Conservation (phyloP, 2,888 invertebrate genomes). For the Chalcosyrphus nemorum region DNA sequence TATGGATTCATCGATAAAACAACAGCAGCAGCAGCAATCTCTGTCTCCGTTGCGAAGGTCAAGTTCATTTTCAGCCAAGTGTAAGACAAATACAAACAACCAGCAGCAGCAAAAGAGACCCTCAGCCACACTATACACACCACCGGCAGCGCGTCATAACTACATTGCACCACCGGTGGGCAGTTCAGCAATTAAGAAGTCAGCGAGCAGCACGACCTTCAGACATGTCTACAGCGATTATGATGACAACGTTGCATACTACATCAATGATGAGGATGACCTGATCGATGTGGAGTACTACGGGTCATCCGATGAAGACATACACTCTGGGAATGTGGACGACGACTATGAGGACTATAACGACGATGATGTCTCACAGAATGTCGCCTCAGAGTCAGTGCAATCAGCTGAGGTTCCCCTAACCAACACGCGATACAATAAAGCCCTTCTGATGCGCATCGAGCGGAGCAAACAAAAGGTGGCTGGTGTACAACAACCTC, state of each 20-base stretch:
- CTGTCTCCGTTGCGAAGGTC: constrained; percentile 85
- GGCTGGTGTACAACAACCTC: constrained; percentile 73
- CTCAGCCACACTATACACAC: constrained; percentile 78
- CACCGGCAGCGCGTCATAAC: constrained; percentile 79
- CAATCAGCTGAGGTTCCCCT: constrained; percentile 76
- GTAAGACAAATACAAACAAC: constrained; percentile 76
- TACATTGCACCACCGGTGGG: constrained; percentile 68
- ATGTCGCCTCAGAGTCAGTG: constrained; percentile 43
- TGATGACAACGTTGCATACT: constrained; percentile 81
- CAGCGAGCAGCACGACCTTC: constrained; percentile 82
- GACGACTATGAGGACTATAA: constrained; percentile 75
- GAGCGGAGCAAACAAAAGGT: constrained; percentile 81
- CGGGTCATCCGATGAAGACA: constrained; percentile 77
- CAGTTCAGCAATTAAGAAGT: constrained; percentile 78
- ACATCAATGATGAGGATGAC: constrained; percentile 81
- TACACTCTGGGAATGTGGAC: constrained; percentile 72
- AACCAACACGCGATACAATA: constrained; percentile 86
- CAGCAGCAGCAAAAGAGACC: constrained; percentile 73
- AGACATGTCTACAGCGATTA: constrained; percentile 80
- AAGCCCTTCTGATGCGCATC: constrained; percentile 87
- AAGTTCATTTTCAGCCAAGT: constrained; percentile 85
- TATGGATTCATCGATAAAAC: constrained; percentile 73
- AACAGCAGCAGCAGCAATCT: constrained; percentile 73
- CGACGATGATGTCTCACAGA: constrained; percentile 74
- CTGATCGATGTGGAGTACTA: constrained; percentile 78